A percentile compares a stretch with the other conserved stretches of the same genome.
These are phyloP conservation scores for Ruditapes philippinarum DNA, from an alignment of 1,140 invertebrate genomes.

Conservation along the genomic window DNA sequence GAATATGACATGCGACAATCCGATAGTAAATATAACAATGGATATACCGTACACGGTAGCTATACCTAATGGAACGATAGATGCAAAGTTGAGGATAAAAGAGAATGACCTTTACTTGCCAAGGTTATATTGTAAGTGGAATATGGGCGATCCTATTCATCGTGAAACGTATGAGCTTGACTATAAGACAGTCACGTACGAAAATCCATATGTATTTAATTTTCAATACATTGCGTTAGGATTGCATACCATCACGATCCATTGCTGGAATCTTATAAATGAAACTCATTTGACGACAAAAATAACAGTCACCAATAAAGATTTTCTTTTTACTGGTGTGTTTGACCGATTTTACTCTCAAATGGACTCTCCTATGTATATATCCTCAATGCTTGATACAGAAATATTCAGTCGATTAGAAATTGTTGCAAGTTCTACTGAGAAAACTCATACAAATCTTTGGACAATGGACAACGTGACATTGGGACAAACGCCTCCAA, in stretches of 20 bases:
- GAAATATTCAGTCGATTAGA: conserved; percentile 44
- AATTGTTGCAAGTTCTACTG: not conserved
- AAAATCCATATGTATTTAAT: conserved; percentile 13
- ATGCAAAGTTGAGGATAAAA: conserved; percentile 30
- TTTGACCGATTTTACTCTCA: conserved; percentile 59
- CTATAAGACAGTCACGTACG: not conserved
- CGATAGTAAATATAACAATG: conserved; percentile 2
- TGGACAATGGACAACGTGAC: conserved; percentile 7
- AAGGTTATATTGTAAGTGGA: conserved; percentile 23
- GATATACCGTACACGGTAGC: not conserved
- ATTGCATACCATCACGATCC: conserved; percentile 21
- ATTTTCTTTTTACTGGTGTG: conserved; percentile 45
- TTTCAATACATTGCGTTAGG: conserved; percentile 59
- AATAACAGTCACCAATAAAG: conserved; percentile 38
- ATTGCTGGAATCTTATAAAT: conserved; percentile 53
- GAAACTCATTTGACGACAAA: not conserved
- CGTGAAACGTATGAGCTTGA: not conserved
- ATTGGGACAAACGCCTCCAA: not conserved
- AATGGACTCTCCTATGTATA: not conserved
- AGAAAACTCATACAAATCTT: conserved; percentile 24
- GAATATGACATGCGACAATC: conserved; percentile 59
- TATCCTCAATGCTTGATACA: conserved; percentile 53
- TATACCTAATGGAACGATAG: conserved; percentile 45
- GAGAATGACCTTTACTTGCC: conserved; percentile 34
- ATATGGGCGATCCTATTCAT: conserved; percentile 55